A percentile compares a stretch with the other conserved stretches of the same genome.
These are phyloP conservation scores for Clinocottus analis DNA, from an alignment of 2,113 vertebrate genomes.

Conservation along the genomic window DNA sequence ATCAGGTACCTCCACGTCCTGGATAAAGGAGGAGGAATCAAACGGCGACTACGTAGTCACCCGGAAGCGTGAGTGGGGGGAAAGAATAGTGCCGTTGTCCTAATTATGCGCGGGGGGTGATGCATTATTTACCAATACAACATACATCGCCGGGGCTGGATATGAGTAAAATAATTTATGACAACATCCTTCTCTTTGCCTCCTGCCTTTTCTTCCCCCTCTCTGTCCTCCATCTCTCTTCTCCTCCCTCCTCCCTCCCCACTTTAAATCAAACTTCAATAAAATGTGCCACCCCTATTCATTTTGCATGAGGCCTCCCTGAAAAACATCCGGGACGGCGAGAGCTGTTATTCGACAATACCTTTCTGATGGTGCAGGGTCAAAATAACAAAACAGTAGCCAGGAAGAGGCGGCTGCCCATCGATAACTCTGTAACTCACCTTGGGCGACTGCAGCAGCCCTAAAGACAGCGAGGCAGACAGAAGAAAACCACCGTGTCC, in stretches of 20 bases:
- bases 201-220: conserved; percentile 45
- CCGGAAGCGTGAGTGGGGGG: conserved; percentile 63
- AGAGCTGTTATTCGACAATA: conserved; percentile 78
- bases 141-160: conserved; percentile 82
- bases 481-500: conserved; percentile 1
- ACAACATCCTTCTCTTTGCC: conserved; percentile 77
- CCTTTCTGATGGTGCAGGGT: conserved; percentile 75
- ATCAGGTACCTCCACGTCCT: conserved; percentile 80
- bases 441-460: conserved; percentile 51
- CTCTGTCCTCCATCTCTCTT: conserved; percentile 65
- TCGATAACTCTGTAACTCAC: conserved; percentile 67
- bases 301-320: conserved; percentile 84
- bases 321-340: conserved; percentile 75
- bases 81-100: conserved; percentile 85
- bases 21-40: conserved; percentile 69
- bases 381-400: conserved; percentile 77
- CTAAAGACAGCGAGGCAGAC: conserved; percentile 17
- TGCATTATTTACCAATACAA: conserved; percentile 87
- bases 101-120: conserved; percentile 82
- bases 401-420: conserved; percentile 45
- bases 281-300: conserved; percentile 83
- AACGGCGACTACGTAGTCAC: conserved; percentile 61
- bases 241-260: conserved; percentile 42
- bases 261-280: conserved; percentile 87
- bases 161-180: conserved; percentile 88